Evolutionary conservation across 2,888 invertebrate species (phyloP).

Genomic region (Spilosoma lubricipeda): DNA sequence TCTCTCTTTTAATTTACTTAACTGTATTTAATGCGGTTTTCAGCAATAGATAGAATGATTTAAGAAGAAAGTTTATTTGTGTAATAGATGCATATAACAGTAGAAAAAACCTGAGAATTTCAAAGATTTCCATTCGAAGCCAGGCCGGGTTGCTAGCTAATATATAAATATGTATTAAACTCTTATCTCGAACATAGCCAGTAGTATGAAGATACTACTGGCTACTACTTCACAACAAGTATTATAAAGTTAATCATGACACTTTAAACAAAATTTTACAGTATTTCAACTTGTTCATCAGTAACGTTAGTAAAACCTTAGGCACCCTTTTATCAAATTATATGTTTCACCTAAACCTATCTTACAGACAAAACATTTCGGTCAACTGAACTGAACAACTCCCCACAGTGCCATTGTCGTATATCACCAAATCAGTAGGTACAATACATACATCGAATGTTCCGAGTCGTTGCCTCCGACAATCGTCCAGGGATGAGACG

Average conservation of each 20-base stretch:
- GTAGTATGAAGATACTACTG: too few relatives aligned
- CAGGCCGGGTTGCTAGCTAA: not conserved
- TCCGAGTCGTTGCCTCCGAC: constrained; percentile 12
- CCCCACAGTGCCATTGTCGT: constrained; percentile 4
- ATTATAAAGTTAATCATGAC: not conserved
- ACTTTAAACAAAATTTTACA: not conserved
- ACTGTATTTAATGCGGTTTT: too few relatives aligned
- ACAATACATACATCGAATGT: constrained; percentile 7
- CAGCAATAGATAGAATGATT: too few relatives aligned
- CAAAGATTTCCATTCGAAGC: too few relatives aligned
- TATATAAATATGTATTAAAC: not conserved
- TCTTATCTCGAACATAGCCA: not conserved
- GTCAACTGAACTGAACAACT: not conserved
- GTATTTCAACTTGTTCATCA: not conserved
- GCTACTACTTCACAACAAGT: not conserved
- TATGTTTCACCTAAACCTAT: not conserved
- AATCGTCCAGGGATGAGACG: constrained; percentile 14
- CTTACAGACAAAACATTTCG: not conserved
- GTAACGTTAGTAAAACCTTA: too few relatives aligned
- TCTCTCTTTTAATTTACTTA: too few relatives aligned
- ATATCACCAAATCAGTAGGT: constrained; percentile 11
- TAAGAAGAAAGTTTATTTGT: too few relatives aligned
- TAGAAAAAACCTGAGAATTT: too few relatives aligned
- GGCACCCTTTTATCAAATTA: not conserved
- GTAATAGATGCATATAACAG: too few relatives aligned